Conservation (phyloP, 2,113 vertebrate species). For the Phaethon lepturus region DNA sequence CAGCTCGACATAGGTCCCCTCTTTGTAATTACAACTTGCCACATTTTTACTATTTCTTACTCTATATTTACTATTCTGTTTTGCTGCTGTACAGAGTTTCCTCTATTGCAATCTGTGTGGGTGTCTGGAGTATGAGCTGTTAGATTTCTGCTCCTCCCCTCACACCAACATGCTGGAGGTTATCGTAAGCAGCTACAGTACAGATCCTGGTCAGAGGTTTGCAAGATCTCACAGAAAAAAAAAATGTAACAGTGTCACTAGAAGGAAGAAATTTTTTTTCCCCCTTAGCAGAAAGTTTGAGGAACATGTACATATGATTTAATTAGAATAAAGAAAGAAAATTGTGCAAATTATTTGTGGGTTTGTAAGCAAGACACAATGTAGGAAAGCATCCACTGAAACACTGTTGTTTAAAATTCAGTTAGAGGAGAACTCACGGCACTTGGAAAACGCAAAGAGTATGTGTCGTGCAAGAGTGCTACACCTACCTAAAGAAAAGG, state of each 20-base stretch:
- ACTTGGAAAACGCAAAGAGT: not conserved
- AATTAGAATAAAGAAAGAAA: not conserved
- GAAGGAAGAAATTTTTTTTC: not conserved
- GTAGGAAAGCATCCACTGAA: not conserved
- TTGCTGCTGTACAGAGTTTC: slow-evolving; percentile 38
- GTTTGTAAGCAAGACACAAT: not conserved
- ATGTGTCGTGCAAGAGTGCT: accelerated
- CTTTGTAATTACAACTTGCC: slow-evolving; percentile 1
- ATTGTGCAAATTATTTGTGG: not conserved
- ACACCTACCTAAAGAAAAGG: not conserved
- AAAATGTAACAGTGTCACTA: accelerated
- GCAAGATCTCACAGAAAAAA: not conserved
- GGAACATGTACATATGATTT: not conserved
- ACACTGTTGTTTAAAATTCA: not conserved
- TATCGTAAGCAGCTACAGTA: not conserved
- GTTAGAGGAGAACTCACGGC: not conserved
- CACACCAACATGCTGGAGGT: slow-evolving; percentile 27
- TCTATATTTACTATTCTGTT: slow-evolving; percentile 50
- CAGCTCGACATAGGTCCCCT: not conserved
- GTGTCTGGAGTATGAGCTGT: slow-evolving; percentile 27
- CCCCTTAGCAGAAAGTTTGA: not conserved
- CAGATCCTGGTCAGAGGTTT: not conserved
- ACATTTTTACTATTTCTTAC: slow-evolving; percentile 1
- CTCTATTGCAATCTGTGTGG: slow-evolving; percentile 52
- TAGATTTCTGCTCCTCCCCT: slow-evolving; percentile 40